A percentile compares a stretch with the other conserved stretches of the same genome.
Conservation (phyloP, 1,140 invertebrate genomes). For the Musca domestica region DNA sequence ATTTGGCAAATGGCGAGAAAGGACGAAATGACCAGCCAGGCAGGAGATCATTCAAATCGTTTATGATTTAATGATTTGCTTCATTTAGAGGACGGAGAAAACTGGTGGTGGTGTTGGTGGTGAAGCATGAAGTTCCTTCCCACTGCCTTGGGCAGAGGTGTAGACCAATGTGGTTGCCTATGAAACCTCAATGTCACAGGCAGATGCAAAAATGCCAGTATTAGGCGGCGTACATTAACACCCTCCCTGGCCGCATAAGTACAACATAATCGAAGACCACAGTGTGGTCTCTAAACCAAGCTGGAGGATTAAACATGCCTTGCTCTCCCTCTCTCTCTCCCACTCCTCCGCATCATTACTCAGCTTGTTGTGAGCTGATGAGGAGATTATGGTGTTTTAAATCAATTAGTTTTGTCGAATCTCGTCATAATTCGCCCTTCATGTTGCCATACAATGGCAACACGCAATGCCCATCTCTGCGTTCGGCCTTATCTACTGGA, state of each 20-base stretch:
- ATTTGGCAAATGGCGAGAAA: too few species aligned
- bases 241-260: not conserved
- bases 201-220: slow-evolving; percentile 1
- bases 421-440: slow-evolving; percentile 19
- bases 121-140: too few species aligned
- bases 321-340: too few species aligned
- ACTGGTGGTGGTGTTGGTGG: too few species aligned
- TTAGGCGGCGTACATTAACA: not conserved
- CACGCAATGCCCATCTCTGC: not conserved
- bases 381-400: slow-evolving; percentile 37
- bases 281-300: not conserved
- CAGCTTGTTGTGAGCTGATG: slow-evolving; percentile 8
- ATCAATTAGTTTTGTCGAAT: slow-evolving; percentile 51
- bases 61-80: slow-evolving; percentile 20
- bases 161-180: slow-evolving; percentile 5
- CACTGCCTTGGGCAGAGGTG: not conserved
- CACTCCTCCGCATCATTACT: too few species aligned
- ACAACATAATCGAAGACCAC: slow-evolving; percentile 18
- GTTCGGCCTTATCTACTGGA: not conserved
- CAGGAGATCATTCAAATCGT: slow-evolving; percentile 4
- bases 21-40: too few species aligned
- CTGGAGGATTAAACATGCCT: not conserved
- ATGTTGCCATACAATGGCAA: slow-evolving; percentile 21
- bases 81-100: slow-evolving; percentile 11
- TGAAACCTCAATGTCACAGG: slow-evolving; percentile 12